These are phyloP conservation scores for Rhodinocichla rosea DNA, from an alignment of 2,113 vertebrate species.

Conservation along the genomic window DNA sequence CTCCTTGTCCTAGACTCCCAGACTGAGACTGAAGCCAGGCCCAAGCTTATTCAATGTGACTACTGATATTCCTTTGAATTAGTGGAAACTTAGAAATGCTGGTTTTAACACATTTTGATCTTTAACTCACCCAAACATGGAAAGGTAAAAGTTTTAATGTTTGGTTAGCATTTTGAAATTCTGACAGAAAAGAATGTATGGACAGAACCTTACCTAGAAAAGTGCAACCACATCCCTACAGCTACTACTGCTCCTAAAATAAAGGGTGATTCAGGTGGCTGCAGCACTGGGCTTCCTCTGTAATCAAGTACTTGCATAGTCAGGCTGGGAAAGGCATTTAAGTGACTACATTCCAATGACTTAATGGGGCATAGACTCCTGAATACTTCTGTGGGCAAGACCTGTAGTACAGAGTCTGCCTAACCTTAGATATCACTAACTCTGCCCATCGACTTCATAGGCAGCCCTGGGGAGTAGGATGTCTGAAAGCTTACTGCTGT, in stretches of 20 bases:
- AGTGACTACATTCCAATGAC: background rate
- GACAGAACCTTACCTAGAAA: background rate
- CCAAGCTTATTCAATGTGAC: background rate
- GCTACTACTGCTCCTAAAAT: background rate
- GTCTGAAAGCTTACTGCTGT: constrained; percentile 59
- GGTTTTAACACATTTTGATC: background rate
- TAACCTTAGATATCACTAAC: constrained; percentile 1
- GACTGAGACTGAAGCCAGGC: background rate
- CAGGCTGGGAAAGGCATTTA: background rate
- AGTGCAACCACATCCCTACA: background rate
- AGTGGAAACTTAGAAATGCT: background rate
- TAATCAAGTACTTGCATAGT: background rate
- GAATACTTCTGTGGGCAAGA: background rate
- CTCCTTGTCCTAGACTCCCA: background rate
- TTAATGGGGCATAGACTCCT: background rate
- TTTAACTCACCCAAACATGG: background rate
- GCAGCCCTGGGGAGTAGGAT: constrained; percentile 8
- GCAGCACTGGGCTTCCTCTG: background rate
- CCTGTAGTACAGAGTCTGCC: background rate
- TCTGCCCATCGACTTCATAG: constrained; percentile 7
- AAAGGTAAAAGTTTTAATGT: background rate
- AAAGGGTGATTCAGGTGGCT: background rate
- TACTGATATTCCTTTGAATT: background rate
- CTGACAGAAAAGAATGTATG: background rate
- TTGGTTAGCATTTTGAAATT: background rate